phyloP scores from a whole-genome alignment of 2,113 vertebrate genomes.

The Pelodiscus sinensis region DNA sequence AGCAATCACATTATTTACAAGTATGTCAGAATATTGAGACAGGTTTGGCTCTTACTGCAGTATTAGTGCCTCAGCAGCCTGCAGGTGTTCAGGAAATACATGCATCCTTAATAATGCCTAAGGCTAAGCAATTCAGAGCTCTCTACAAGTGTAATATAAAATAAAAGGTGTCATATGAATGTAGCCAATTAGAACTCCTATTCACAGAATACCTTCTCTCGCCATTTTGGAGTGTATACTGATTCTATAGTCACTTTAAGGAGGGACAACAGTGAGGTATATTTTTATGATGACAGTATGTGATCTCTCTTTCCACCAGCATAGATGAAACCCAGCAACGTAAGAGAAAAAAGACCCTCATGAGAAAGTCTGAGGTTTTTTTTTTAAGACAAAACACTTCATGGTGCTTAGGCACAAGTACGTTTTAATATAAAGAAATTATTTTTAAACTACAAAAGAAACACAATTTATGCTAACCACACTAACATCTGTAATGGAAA shows the following conservation, averaged over 20 bases:
- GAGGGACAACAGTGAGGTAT: neutral
- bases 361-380: neutral
- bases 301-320: neutral
- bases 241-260: neutral
- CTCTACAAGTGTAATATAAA: neutral
- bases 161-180: neutral
- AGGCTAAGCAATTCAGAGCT: neutral
- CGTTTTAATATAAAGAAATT: neutral
- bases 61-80: neutral
- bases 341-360: neutral
- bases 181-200: neutral
- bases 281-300: neutral
- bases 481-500: neutral
- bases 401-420: neutral
- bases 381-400: neutral
- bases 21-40: neutral
- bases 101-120: constrained; percentile 13
- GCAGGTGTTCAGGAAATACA: constrained; percentile 1
- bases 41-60: neutral
- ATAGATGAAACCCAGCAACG: neutral
- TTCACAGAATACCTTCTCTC: neutral
- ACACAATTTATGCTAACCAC: neutral
- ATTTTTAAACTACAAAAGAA: neutral
- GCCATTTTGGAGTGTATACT: neutral
- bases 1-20: constrained; percentile 31